Evolutionary conservation across 2,888 invertebrate species (phyloP), one percentile per base, ranked within the genome.

Genomic region (Apamea monoglypha): DNA sequence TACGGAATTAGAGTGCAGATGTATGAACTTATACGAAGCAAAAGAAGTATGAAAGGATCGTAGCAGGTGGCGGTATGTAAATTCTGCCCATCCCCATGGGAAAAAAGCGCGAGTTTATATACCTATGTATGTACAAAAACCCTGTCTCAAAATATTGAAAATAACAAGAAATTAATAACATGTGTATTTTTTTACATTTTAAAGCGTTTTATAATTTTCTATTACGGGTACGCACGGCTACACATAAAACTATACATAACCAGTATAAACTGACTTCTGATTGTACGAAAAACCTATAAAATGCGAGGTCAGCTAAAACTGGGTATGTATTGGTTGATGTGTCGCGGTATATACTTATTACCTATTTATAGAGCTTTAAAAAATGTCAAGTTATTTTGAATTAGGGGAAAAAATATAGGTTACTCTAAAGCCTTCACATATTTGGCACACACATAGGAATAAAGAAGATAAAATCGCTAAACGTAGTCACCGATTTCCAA

Each of bases 381-480:
- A 66, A 77, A 53, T 53, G 50, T 32, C 16, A 61, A 44, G 40
- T 78, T 79, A 44, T 69, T 69, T n/a, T 66, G 44, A 44, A 77
- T 66, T 44, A 32, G 32, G 32, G 53, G 25, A 18, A 53, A 44
- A 10, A 68, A 53, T 68, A 29, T 78, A 44, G 50, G 50, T 63
- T 53, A 53, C 32, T 44, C 18, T 6, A 6, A 14, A 50, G 67
- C 47, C 67, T 76, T 50, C 50, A 40, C 7, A 50, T 67, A 59
- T 78, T 78, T 78, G 67, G 59, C 78, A 78, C 36, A 50, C 68
- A 78, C 40, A 29, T 29, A 18, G 32, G 70, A 25, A 25, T 56
- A 25, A 21, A 18, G 12, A 25, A 61, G 40, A 50, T 61, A 61
- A 50, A 40, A 78, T 68, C 18, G 47, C 29, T 59, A 21, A 56